Evolutionary conservation across 2,113 vertebrate species (phyloP), one percentile per base, ranked within the genome.

Genomic region (Melanerpes formicivorus): DNA sequence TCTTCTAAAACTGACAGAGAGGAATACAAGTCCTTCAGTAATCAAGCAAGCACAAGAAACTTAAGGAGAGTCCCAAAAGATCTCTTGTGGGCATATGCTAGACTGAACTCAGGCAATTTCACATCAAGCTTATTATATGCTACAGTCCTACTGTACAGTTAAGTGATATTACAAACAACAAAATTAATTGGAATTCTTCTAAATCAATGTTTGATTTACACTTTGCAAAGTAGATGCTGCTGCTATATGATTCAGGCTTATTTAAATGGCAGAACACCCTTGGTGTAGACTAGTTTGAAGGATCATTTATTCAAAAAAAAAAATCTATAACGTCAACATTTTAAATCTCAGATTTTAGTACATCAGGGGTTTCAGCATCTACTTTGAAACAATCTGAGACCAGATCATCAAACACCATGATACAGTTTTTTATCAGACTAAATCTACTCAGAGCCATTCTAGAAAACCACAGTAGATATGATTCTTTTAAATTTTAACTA

Each of bases 1-100:
- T 30, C 50, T 54, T 67, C 60, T 50, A 55, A 64, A 42, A 84
- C 6, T 50, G 44, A 50, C 27, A 26, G 14, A 23, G 13, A 69
- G 14, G 37, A 40, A 42, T 9, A 1, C 2, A 40, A 56, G 9
- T n/a, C 17, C 17, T 40, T 32, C 40, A 85, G 30, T 5, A 9
- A 44, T 19, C 17, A 73, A 34, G 32, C 6, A 83, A 80, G 34
- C n/a, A 67, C 58, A 52, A 58, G 30, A 66, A 75, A 62, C 25
- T 32, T 64, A 32, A 55, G 21, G 4, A 66, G 34, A 34, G 25
- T 67, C 40, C 30, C 27, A 59, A 60, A 80, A 46, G 30, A 48
- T 17, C 29, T 66, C 66, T 56, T 1, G 0, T 23, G 32, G 12
- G 19, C 32, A 34, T 44, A 10, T 1, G 0, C 15, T 29, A 42